These are phyloP conservation scores for Eurypyga helias DNA, from an alignment of 2,113 vertebrate species.

Conservation along the genomic window DNA sequence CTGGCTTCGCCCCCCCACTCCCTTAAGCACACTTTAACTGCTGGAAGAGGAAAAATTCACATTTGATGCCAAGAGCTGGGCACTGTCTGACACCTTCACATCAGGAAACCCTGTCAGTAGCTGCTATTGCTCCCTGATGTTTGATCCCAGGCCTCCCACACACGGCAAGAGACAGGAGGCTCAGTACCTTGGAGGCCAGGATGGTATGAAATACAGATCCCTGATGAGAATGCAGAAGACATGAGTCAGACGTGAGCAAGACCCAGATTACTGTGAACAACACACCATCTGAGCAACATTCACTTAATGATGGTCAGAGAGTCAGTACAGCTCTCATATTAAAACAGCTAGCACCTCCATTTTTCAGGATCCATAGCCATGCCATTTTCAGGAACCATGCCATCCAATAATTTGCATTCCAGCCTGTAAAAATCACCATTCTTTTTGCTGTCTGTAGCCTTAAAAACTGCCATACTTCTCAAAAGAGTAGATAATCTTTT, in stretches of 20 bases:
- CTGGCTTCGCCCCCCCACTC: not conserved
- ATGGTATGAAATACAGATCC: not conserved
- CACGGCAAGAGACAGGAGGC: not conserved
- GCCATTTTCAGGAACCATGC: no score
- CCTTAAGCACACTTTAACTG: not conserved
- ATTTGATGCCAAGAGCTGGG: not conserved
- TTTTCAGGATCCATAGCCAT: not conserved
- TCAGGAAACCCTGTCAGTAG: not conserved
- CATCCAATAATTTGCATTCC: constrained; percentile 22
- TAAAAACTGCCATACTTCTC: not conserved
- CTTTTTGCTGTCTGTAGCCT: not conserved
- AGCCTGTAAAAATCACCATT: not conserved
- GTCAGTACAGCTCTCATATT: not conserved
- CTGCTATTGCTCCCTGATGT: not conserved
- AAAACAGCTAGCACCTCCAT: not conserved
- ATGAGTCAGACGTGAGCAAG: constrained; percentile 54
- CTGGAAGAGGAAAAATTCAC: not conserved
- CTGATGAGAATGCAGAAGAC: not conserved
- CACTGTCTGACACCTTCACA: not conserved
- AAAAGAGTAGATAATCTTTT: not conserved
- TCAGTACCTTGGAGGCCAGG: not conserved
- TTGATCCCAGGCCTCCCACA: constrained; percentile 23
- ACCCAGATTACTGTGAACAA: constrained; percentile 1
- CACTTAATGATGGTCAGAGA: not conserved
- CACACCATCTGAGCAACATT: not conserved